Base-by-base conservation (phyloP, 1,140 invertebrate species). In the Grapholita molesta region DNA sequence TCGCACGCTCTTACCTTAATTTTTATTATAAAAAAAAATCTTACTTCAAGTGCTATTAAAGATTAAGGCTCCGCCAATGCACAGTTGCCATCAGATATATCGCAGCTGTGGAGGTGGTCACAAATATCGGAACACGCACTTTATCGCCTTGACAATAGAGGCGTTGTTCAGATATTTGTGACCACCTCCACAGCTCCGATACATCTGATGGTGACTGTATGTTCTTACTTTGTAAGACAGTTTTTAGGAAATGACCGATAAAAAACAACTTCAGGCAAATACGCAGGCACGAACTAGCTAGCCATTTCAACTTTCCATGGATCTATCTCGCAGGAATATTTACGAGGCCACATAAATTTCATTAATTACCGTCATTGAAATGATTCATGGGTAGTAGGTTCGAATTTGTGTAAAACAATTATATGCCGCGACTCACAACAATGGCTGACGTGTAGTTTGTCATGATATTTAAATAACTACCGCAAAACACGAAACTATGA, bases 331-430 rank as follows among this genome's bases (percentile, higher is more conserved):
- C 52, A 15, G 11, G 12, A 28, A 25, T 25, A 61, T 61, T 61
- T 61, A 61, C 24, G 55, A 32, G 25, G n/a, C 4, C 25, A 25
- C 55, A 61, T 61, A 61, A 61, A 61, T 61, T 61, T 61, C 55
- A 30, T 61, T 61, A 61, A 61, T 61, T 61, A 61, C 55, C 55
- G 15, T 61, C 55, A 61, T 61, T 61, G 55, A 25, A 12, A 61
- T 61, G 55, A 61, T 61, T 61, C 25, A 61, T 61, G 55, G 55
- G 55, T 61, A 30, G 55, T 30, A 18, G 55, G 55, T 61, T 61
- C 55, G 15, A 61, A 61, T 61, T 61, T 61, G 25, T 61, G 55
- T 61, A 61, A 61, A 61, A 61, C 55, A 61, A 61, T 61, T 61
- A 61, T 61, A 61, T 61, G 18, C 24, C n/a, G 25, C 6, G 55